phyloP scores from a whole-genome alignment of 2,888 invertebrate genomes.

The Schrankia costaestrigalis region DNA sequence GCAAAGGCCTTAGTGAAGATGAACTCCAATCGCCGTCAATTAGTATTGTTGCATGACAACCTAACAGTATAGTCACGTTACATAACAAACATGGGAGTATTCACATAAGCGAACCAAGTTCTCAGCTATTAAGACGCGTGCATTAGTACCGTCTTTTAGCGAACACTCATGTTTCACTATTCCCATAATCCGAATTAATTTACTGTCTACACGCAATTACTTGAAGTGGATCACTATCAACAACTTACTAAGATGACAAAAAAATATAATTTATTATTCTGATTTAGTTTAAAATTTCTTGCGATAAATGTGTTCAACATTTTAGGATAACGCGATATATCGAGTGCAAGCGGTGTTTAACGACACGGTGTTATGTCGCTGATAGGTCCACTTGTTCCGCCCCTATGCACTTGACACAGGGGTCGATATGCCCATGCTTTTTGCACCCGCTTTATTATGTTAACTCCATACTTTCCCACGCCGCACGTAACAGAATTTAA shows the following conservation, averaged over 20 bases:
- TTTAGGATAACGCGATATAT: too few species aligned
- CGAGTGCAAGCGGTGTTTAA: conserved; percentile 9
- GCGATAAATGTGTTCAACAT: too few species aligned
- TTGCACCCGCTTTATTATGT: conserved; percentile 67
- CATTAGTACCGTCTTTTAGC: conserved; percentile 47
- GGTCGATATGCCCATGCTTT: conserved; percentile 66
- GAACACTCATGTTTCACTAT: conserved; percentile 43
- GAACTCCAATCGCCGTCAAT: conserved; percentile 49
- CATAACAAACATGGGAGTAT: conserved; percentile 67
- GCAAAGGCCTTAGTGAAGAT: conserved; percentile 26
- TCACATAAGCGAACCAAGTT: conserved; percentile 58
- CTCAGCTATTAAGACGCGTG: conserved; percentile 48
- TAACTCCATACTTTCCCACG: conserved; percentile 66
- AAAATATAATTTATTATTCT: too few species aligned
- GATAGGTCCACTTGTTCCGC: conserved; percentile 73
- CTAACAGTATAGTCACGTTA: conserved; percentile 66
- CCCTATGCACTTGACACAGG: conserved; percentile 74
- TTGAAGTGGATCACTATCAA: too few species aligned
- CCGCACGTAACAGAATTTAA: conserved; percentile 49
- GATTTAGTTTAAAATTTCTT: too few species aligned
- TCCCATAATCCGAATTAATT: conserved; percentile 51
- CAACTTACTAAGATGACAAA: too few species aligned
- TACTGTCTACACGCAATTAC: conserved; percentile 48
- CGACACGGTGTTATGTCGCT: conserved; percentile 23
- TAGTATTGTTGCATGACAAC: conserved; percentile 67